These are phyloP conservation scores for Cylas formicarius DNA, from an alignment of 1,140 invertebrate genomes.

Conservation along the genomic window DNA sequence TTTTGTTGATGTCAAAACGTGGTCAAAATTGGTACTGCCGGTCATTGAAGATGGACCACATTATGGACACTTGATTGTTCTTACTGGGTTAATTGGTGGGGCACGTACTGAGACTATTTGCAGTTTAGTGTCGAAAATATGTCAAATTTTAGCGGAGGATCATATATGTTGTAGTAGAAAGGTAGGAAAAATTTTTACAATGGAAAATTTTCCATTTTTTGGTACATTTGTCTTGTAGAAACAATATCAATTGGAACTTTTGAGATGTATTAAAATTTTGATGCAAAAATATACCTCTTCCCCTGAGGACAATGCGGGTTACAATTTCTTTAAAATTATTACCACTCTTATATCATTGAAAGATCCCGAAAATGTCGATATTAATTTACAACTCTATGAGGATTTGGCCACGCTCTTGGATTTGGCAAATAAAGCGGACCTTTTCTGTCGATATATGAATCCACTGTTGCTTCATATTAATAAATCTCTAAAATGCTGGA, in stretches of 20 bases:
- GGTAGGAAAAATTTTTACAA: constrained; percentile 18
- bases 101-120: constrained; percentile 34
- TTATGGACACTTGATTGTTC: constrained; percentile 47
- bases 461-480: constrained; percentile 30
- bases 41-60: constrained; percentile 44
- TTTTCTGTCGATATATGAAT: constrained; percentile 25
- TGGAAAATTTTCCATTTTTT: not conserved
- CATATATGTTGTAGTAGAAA: constrained; percentile 42
- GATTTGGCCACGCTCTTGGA: constrained; percentile 21
- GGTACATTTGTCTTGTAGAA: constrained; percentile 26
- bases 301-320: constrained; percentile 18
- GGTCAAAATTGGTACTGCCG: constrained; percentile 46
- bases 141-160: constrained; percentile 33
- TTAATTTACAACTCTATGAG: constrained; percentile 21
- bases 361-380: constrained; percentile 26
- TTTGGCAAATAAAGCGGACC: constrained; percentile 8
- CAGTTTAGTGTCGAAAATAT: constrained; percentile 30
- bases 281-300: constrained; percentile 22
- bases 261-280: constrained; percentile 29
- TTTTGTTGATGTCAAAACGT: constrained; percentile 52
- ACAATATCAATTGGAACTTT: constrained; percentile 33
- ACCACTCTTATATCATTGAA: constrained; percentile 28
- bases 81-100: constrained; percentile 46
- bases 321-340: constrained; percentile 34
- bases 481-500: constrained; percentile 33